Conservation (phyloP, 2,113 vertebrate species). For the Festucalex cinctus region DNA sequence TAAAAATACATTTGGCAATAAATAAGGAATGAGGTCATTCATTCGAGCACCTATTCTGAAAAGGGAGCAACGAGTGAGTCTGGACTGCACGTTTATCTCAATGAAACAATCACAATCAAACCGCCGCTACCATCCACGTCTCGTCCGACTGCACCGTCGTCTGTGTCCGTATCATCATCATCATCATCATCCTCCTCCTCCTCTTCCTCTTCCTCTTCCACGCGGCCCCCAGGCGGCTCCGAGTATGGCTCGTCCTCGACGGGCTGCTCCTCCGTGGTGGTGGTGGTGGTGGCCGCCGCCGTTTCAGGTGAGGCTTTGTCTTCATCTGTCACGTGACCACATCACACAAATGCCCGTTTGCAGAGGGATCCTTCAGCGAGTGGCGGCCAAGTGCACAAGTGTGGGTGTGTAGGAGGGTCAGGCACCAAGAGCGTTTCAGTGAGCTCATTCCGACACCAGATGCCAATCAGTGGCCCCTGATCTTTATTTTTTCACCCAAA, state of each 20-base stretch:
- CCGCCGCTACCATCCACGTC: conserved; percentile 55
- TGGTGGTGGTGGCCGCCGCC: conserved; percentile 14
- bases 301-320: conserved; percentile 34
- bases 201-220: conserved; percentile 34
- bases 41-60: not conserved
- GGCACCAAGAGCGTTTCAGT: conserved; percentile 33
- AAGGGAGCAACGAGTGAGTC: not conserved
- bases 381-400: conserved; percentile 42
- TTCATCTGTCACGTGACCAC: conserved; percentile 63
- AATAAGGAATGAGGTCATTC: too few relatives aligned
- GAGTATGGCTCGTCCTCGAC: conserved; percentile 35
- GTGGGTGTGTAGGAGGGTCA: conserved; percentile 9
- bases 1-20: too few relatives aligned
- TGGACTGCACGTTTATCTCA: not conserved
- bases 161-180: conserved; percentile 60
- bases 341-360: conserved; percentile 36
- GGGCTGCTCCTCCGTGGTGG: conserved; percentile 9
- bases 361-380: conserved; percentile 7
- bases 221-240: conserved; percentile 27
- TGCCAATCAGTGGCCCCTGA: conserved; percentile 40
- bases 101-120: conserved; percentile 21
- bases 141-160: conserved; percentile 55
- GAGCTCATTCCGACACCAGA: conserved; percentile 39
- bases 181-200: conserved; percentile 58
- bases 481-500: conserved; percentile 6